phyloP scores from a whole-genome alignment of 2,888 invertebrate species.

The Lysandra coridon region DNA sequence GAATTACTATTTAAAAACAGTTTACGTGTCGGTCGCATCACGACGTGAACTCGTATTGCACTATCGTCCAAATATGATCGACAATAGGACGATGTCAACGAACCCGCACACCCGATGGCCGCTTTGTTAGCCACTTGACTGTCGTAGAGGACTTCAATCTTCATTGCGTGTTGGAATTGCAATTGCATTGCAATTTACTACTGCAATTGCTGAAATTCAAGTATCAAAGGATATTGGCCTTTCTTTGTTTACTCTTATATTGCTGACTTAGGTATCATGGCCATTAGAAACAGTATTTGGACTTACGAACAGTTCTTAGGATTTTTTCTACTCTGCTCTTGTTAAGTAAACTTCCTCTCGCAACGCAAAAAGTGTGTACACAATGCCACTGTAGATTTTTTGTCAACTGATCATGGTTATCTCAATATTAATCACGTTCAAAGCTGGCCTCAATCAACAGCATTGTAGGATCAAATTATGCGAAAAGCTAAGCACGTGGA shows the following conservation, averaged over 20 bases:
- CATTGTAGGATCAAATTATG: constrained; percentile 33
- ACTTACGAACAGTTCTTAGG: not conserved
- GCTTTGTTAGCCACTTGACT: constrained; percentile 27
- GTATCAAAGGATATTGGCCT: not conserved
- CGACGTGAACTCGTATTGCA: not conserved
- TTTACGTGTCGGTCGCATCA: not conserved
- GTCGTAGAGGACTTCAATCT: not conserved
- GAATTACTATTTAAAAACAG: not conserved
- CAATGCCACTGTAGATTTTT: not conserved
- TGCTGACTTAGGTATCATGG: no score
- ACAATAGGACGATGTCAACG: constrained; percentile 27
- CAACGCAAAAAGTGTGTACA: not conserved
- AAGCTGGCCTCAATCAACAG: constrained; percentile 18
- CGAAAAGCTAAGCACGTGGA: constrained; percentile 39
- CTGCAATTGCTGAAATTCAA: not conserved
- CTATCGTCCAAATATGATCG: constrained; percentile 25
- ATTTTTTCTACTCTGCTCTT: not conserved
- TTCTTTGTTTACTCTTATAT: not conserved
- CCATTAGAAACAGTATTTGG: not conserved
- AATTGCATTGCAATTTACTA: constrained; percentile 13
- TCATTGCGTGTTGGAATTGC: constrained; percentile 8
- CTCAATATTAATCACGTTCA: not conserved
- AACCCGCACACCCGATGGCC: constrained; percentile 18
- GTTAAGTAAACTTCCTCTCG: not conserved
- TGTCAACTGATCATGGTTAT: not conserved